Evolutionary conservation across 2,888 invertebrate genomes (phyloP).

Genomic region (Acrocyrtus sp.): DNA sequence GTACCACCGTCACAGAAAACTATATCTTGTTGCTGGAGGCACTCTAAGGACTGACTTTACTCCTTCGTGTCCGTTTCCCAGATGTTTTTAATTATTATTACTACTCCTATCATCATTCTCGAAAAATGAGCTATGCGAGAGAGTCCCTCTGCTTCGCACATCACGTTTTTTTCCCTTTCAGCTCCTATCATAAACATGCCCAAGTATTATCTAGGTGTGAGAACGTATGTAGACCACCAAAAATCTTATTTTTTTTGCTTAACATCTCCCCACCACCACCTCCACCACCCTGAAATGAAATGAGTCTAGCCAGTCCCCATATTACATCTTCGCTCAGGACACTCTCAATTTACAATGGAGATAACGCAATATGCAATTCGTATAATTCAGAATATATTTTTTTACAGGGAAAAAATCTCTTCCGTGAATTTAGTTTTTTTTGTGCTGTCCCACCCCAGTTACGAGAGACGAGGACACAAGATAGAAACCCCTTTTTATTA

Average conservation of each 20-base stretch:
- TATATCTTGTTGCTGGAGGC: too few relatives aligned
- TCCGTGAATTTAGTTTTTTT: background rate
- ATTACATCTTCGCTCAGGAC: too few relatives aligned
- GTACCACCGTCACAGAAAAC: too few relatives aligned
- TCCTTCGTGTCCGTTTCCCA: too few relatives aligned
- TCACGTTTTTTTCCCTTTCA: background rate
- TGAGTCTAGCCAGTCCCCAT: too few relatives aligned
- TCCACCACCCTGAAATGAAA: too few relatives aligned
- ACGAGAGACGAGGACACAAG: background rate
- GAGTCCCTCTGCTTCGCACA: background rate
- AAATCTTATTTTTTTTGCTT: too few relatives aligned
- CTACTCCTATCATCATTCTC: constrained; percentile 3
- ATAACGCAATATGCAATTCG: background rate
- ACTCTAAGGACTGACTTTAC: too few relatives aligned
- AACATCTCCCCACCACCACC: too few relatives aligned
- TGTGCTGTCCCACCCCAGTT: background rate
- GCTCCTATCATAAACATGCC: too few relatives aligned
- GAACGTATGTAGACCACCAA: too few relatives aligned
- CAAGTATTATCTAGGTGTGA: too few relatives aligned
- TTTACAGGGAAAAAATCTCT: background rate
- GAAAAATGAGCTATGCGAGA: background rate
- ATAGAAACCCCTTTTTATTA: background rate
- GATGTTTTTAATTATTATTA: constrained; percentile 49
- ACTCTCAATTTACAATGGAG: background rate
- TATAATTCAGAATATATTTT: background rate